Percentiles rank a stretch among this genome's conserved stretches.
Evolutionary conservation across 37 sponge, comb jelly and placozoan genomes (phyloP).

Genomic region (Axinella damicornis): DNA sequence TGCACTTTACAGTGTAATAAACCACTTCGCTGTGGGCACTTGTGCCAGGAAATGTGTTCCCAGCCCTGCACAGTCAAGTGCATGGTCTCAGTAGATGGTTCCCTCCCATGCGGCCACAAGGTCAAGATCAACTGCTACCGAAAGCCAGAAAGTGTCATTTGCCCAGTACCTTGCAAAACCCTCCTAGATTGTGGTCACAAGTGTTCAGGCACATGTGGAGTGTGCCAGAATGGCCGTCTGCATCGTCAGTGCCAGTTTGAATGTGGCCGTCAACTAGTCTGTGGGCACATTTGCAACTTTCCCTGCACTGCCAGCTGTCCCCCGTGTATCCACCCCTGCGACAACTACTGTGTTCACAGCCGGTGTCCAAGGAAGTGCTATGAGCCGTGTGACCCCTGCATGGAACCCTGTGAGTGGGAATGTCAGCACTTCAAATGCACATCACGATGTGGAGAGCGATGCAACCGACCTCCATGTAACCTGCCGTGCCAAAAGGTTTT

Average conservation of each 20-base stretch:
- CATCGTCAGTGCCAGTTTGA: conserved; percentile 63
- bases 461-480: conserved; percentile 82
- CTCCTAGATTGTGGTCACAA: conserved; percentile 74
- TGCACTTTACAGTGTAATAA: conserved; percentile 68
- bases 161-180: conserved; percentile 42
- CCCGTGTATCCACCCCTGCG: conserved; percentile 71
- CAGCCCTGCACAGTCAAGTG: conserved; percentile 63
- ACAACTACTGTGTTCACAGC: conserved; percentile 82
- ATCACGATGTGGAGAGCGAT: conserved; percentile 75
- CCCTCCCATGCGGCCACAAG: conserved; percentile 75
- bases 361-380: conserved; percentile 76
- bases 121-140: conserved; percentile 31
- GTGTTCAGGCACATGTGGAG: conserved; percentile 78
- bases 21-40: conserved; percentile 80
- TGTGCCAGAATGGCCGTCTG: conserved; percentile 75
- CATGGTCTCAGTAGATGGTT: conserved; percentile 3
- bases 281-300: conserved; percentile 86
- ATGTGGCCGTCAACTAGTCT: conserved; percentile 81
- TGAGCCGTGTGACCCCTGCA: conserved; percentile 76
- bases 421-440: conserved; percentile 82
- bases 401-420: conserved; percentile 83
- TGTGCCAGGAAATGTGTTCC: conserved; percentile 69
- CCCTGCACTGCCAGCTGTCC: conserved; percentile 74
- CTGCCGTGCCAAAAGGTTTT: conserved; percentile 44
- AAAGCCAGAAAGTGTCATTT: conserved; percentile 18